Percentiles rank a stretch among this genome's conserved stretches.
phyloP scores from a whole-genome alignment of 64 coral and sea anemone species.

The Catalaphyllia jardinei region DNA sequence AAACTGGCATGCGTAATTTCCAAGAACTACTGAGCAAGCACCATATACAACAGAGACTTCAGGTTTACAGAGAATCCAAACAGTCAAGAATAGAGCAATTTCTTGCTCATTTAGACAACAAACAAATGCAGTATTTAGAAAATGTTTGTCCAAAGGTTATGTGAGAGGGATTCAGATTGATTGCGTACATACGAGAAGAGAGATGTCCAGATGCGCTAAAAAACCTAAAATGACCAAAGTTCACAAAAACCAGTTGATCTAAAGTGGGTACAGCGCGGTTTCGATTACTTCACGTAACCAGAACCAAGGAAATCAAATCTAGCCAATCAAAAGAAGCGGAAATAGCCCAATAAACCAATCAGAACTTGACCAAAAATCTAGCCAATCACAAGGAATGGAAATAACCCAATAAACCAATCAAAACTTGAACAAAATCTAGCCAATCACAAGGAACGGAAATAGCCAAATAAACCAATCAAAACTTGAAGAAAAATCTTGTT shows the following conservation, averaged over 20 bases:
- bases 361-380: not conserved
- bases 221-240: too few relatives aligned
- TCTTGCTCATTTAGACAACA: conserved; percentile 46
- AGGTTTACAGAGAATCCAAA: conserved; percentile 61
- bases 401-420: not conserved
- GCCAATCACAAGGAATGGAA: not conserved
- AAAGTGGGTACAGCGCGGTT: too few relatives aligned
- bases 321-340: not conserved
- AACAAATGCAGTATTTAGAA: conserved; percentile 66
- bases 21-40: conserved; percentile 64
- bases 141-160: not conserved
- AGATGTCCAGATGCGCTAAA: too few relatives aligned
- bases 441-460: not conserved
- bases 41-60: conserved; percentile 41
- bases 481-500: not conserved
- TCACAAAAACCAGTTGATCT: too few relatives aligned
- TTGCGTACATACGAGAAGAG: too few relatives aligned
- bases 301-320: not conserved
- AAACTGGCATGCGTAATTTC: not conserved
- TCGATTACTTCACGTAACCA: not conserved
- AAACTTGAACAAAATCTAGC: not conserved
- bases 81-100: conserved; percentile 66
- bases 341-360: not conserved
- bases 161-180: not conserved
- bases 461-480: not conserved